Conservation (phyloP, 2,888 invertebrate genomes). For the Apamea crenata region DNA sequence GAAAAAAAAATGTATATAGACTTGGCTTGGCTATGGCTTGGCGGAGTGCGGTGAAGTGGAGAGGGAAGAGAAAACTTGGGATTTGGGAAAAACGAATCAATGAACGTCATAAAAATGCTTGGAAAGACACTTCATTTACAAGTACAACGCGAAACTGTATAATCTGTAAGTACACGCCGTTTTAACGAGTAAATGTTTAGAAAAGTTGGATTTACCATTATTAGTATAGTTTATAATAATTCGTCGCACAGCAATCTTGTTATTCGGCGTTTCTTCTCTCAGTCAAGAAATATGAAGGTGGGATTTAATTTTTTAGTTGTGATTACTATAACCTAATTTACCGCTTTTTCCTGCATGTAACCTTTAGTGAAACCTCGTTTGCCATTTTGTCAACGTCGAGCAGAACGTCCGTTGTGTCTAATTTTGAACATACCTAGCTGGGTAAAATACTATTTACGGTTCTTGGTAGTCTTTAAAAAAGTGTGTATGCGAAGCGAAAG, state of each 20-base stretch:
- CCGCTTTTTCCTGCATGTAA: background rate
- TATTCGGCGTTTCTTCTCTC: slow-evolving; percentile 18
- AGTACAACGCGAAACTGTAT: background rate
- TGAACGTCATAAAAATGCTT: background rate
- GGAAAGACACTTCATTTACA: background rate
- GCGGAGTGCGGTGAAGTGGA: background rate
- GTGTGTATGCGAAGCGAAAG: background rate
- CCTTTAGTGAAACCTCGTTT: background rate
- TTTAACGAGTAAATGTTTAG: slow-evolving; percentile 52
- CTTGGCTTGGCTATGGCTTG: background rate
- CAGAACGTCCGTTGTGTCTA: background rate
- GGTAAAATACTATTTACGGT: background rate
- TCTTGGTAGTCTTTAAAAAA: background rate
- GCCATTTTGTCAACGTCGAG: background rate
- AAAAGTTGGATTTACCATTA: slow-evolving; percentile 30
- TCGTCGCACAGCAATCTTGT: background rate
- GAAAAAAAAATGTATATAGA: background rate
- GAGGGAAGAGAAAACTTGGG: background rate
- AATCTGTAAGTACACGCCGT: slow-evolving; percentile 32
- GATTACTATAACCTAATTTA: background rate
- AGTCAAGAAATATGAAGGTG: slow-evolving; percentile 60
- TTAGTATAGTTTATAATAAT: slow-evolving; percentile 25
- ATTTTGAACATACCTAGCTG: background rate
- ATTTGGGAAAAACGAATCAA: background rate
- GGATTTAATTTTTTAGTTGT: slow-evolving; percentile 4